phyloP scores from a whole-genome alignment of 2,888 invertebrate species.

The Pterobdella sp. region DNA sequence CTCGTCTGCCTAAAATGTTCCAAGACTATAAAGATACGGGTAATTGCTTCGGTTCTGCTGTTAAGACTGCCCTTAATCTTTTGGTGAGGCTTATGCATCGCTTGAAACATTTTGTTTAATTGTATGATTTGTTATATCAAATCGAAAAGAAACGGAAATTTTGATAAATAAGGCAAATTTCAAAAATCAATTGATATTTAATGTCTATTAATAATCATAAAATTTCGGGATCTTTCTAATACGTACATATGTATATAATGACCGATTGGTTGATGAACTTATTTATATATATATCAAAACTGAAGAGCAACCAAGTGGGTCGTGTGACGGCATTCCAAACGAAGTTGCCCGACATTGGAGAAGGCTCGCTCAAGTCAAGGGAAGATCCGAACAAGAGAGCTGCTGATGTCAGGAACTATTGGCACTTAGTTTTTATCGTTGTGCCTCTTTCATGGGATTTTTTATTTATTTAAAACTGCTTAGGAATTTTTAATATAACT shows the following conservation, averaged over 20 bases:
- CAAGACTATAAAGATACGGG: slow-evolving; percentile 61
- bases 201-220: no score
- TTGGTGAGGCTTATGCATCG: slow-evolving; percentile 58
- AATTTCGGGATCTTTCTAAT: no score
- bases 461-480: no score
- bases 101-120: not conserved
- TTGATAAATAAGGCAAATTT: no score
- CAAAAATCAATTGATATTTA: no score
- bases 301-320: slow-evolving; percentile 78
- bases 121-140: not conserved
- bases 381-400: slow-evolving; percentile 80
- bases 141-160: not conserved
- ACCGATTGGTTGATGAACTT: slow-evolving; percentile 89
- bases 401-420: slow-evolving; percentile 55
- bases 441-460: no score
- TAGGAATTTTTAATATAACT: no score
- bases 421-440: not conserved
- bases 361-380: slow-evolving; percentile 73
- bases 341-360: slow-evolving; percentile 65
- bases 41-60: slow-evolving; percentile 80
- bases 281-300: no score
- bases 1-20: slow-evolving; percentile 70
- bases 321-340: slow-evolving; percentile 88
- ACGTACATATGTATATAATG: not conserved
- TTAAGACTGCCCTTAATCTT: slow-evolving; percentile 82